These are phyloP conservation scores for Drosophila pseudoananassae DNA, from an alignment of 1,140 invertebrate species.

Conservation along the genomic window DNA sequence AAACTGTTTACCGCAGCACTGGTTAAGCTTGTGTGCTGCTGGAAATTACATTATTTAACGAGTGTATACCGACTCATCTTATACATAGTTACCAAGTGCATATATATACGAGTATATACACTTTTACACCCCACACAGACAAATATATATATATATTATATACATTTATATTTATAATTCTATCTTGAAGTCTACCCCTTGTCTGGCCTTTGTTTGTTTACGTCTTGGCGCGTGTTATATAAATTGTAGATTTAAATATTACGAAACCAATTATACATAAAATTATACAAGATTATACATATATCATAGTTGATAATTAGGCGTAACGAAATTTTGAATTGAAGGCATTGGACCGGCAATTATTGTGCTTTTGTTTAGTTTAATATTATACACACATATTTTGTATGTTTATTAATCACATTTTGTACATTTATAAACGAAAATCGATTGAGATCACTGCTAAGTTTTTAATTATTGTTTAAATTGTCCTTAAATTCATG, in stretches of 20 bases:
- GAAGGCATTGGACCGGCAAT: conserved; percentile 75
- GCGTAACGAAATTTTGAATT: conserved; percentile 68
- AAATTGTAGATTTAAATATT: conserved; percentile 77
- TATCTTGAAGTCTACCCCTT: conserved; percentile 51
- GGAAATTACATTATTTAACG: conserved; percentile 49
- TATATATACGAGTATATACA: conserved; percentile 55
- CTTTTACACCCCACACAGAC: conserved; percentile 21
- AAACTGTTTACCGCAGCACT: conserved; percentile 47
- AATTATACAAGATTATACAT: conserved; percentile 63
- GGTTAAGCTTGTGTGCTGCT: conserved; percentile 65
- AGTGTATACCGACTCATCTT: conserved; percentile 56
- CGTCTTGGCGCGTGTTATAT: conserved; percentile 73
- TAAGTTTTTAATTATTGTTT: conserved; percentile 81
- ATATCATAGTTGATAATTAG: conserved; percentile 78
- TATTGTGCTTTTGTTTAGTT: conserved; percentile 74
- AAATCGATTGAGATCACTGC: conserved; percentile 66
- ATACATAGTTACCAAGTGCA: conserved; percentile 74
- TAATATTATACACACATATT: conserved; percentile 45
- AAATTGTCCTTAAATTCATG: conserved; percentile 62
- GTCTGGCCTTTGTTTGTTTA: conserved; percentile 75
- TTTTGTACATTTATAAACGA: conserved; percentile 74
- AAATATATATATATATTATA: conserved; percentile 47
- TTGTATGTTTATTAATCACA: conserved; percentile 78
- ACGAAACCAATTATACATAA: conserved; percentile 59
- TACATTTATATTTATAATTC: conserved; percentile 46